Base-by-base conservation (phyloP, 2,797 vertebrate species). In the Enteromius thamalakanensis region DNA sequence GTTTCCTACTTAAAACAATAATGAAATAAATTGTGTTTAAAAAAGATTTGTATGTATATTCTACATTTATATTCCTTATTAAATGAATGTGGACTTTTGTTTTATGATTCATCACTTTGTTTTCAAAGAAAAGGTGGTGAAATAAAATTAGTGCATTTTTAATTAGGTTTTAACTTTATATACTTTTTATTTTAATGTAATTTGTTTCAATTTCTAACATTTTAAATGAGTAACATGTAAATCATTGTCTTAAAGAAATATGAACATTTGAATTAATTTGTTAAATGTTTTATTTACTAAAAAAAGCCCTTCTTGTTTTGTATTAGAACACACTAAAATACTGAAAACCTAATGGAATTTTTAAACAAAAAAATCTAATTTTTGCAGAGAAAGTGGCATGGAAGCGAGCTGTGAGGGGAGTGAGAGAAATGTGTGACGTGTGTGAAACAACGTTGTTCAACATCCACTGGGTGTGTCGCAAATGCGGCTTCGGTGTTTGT, bases 381-480 rank as follows among this genome's bases (percentile, higher is more conserved):
- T 45, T 69, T 87, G 82, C 94, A 99, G 98, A 99, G 92, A 99
- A 98, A 95, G 97, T 99, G 87, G 98, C 98, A 0, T 99, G 98
- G 98, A 99, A 99, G 89, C 95, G 98, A 87, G 98, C 98, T 0
- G 98, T 99, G 3, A 95, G 98, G 55, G 98, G 98, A 0, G 96
- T 99, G 79, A 92, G 98, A 88, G 98, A 99, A 90, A 99, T 99
- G 98, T 99, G 98, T 78, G 98, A 99, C 12, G 98, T 99, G 5
- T 99, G 98, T 65, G 98, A 99, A 91, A 99, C 98, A 6, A 99
- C 98, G 0, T 94, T 99, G 71, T 99, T 99, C 91, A 99, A 99
- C 91, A 99, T 99, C 89, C 98, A 99, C 83, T 99, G 98, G 98
- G 98, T 99, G 82, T 99, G 98, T 91, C 96, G 98, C 65, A 99